Conservation (phyloP, 2,113 vertebrate genomes). For the Vidua chalybeata region DNA sequence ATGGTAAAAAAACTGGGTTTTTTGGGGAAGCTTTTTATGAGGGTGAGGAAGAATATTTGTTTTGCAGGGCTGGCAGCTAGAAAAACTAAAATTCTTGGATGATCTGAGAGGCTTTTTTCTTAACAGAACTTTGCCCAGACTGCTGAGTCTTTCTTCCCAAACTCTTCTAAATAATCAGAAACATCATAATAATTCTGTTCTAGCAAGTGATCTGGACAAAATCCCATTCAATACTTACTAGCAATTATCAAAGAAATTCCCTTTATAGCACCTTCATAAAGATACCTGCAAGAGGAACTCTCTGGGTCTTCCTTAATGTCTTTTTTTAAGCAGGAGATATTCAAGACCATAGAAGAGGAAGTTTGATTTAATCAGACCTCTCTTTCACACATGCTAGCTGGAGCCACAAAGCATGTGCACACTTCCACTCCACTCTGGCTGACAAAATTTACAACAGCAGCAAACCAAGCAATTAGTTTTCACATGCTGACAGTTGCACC, state of each 20-base stretch:
- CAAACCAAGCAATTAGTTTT: conserved; percentile 3
- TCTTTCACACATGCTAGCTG: background rate
- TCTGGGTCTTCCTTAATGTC: background rate
- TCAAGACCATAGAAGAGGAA: conserved; percentile 18
- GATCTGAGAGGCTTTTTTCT: background rate
- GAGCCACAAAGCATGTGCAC: background rate
- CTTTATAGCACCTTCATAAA: background rate
- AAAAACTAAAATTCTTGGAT: background rate
- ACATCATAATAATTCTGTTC: background rate
- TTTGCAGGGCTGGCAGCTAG: background rate
- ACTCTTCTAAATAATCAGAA: background rate
- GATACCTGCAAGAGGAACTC: background rate
- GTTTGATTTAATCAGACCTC: conserved; percentile 10
- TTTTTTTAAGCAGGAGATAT: background rate
- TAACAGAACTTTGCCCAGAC: background rate
- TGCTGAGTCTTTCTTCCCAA: background rate
- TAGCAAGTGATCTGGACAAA: background rate
- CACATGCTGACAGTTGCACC: background rate
- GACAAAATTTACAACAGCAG: conserved; percentile 23
- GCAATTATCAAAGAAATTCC: background rate
- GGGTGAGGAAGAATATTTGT: background rate
- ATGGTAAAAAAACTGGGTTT: background rate
- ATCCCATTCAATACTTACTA: background rate
- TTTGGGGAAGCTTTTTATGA: background rate
- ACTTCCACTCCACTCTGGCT: conserved; percentile 5